These are phyloP conservation scores for Manacus vitellinus DNA, from an alignment of 2,113 vertebrate genomes.

Conservation along the genomic window DNA sequence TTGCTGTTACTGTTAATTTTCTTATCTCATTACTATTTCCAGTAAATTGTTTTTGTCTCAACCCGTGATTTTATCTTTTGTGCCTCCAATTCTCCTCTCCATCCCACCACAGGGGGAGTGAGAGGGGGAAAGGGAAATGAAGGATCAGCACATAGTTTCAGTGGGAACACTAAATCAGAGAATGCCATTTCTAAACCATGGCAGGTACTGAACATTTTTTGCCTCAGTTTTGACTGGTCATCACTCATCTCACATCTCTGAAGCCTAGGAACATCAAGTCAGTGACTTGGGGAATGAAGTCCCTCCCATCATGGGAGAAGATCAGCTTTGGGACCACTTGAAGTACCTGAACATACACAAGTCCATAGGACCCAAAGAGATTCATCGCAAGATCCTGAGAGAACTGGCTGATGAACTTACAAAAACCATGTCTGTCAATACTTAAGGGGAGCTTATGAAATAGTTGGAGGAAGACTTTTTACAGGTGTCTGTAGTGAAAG, in stretches of 20 bases:
- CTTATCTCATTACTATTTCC: background rate
- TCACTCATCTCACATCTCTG: background rate
- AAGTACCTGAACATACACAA: background rate
- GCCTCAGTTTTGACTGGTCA: background rate
- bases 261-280: background rate
- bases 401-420: background rate
- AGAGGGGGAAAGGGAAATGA: background rate
- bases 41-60: background rate
- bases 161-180: background rate
- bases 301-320: background rate
- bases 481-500: background rate
- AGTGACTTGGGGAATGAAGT: background rate
- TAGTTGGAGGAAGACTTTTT: background rate
- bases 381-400: background rate
- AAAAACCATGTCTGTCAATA: background rate
- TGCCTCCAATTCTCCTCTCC: background rate
- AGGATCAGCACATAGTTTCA: background rate
- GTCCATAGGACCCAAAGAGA: rapidly evolving
- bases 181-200: background rate
- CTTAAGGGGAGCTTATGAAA: background rate
- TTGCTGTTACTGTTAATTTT: background rate
- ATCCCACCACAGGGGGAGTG: background rate
- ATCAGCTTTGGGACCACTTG: background rate
- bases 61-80: background rate
- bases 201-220: background rate